A percentile compares a stretch with the other conserved stretches of the same genome.
These are phyloP conservation scores for Chaetura pelagica DNA, from an alignment of 2,113 vertebrate genomes.

Conservation along the genomic window DNA sequence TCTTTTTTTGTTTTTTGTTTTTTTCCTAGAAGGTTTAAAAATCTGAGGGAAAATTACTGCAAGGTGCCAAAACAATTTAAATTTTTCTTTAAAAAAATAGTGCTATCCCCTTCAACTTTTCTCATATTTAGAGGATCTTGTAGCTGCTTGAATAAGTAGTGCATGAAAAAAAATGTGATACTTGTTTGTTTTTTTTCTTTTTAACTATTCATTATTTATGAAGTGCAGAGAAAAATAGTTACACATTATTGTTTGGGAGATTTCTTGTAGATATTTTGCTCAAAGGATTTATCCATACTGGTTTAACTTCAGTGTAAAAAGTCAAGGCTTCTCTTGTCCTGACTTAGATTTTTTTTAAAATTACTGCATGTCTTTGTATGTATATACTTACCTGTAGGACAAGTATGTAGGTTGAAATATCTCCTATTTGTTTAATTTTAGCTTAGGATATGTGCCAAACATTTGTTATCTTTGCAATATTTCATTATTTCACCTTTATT, in stretches of 20 bases:
- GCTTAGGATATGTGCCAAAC: neutral
- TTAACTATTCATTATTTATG: constrained; percentile 75
- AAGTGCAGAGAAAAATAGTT: constrained; percentile 68
- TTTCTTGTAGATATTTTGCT: constrained; percentile 69
- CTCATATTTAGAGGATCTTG: constrained; percentile 51
- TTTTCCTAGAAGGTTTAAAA: constrained; percentile 57
- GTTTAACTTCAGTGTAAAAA: constrained; percentile 67
- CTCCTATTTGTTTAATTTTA: neutral
- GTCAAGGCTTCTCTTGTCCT: constrained; percentile 56
- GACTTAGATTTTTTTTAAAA: constrained; percentile 61
- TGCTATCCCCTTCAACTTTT: constrained; percentile 59
- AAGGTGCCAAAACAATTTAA: constrained; percentile 53
- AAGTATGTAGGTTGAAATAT: neutral
- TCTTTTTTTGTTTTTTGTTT: constrained; percentile 33
- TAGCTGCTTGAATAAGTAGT: constrained; percentile 64
- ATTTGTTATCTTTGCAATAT: neutral
- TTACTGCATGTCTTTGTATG: neutral
- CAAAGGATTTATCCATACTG: constrained; percentile 47
- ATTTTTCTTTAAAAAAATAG: constrained; percentile 61
- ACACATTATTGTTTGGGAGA: constrained; percentile 71
- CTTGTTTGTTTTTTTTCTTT: constrained; percentile 45
- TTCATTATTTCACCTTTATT: neutral
- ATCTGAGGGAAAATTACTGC: constrained; percentile 51
- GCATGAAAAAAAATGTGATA: constrained; percentile 58
- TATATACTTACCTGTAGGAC: neutral